Percentiles rank a stretch among this genome's conserved stretches.
Conservation (phyloP, 2,797 vertebrate genomes). For the Semotilus atromaculatus region DNA sequence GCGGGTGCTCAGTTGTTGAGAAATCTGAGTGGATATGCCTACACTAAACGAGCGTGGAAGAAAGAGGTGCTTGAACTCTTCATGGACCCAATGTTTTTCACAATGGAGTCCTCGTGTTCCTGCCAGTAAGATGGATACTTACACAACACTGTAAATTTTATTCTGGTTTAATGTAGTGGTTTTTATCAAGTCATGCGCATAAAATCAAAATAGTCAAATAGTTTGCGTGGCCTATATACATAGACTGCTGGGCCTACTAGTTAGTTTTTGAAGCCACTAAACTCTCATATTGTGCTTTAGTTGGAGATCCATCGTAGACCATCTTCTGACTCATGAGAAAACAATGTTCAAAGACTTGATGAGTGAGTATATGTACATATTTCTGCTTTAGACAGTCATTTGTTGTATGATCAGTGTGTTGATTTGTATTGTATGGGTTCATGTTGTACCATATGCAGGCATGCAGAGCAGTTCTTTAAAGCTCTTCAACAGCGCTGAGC, state of each 20-base stretch:
- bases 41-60: constrained; percentile 95
- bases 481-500: constrained; percentile 87
- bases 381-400: neutral
- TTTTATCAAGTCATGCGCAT: neutral
- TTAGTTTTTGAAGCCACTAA: neutral
- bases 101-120: constrained; percentile 90
- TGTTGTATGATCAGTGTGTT: neutral
- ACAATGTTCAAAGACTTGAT: constrained; percentile 99
- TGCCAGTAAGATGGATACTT: constrained; percentile 80
- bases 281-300: constrained; percentile 69
- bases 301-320: constrained; percentile 95
- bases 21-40: constrained; percentile 94
- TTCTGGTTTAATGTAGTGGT: neutral
- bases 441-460: constrained; percentile 68
- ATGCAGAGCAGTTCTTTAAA: constrained; percentile 96
- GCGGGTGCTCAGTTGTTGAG: constrained; percentile 91
- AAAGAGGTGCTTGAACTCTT: constrained; percentile 95
- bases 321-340: constrained; percentile 97
- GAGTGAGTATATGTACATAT: constrained; percentile 84
- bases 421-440: neutral
- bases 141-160: neutral
- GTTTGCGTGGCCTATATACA: neutral
- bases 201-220: neutral
- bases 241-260: neutral
- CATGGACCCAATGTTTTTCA: constrained; percentile 97